These are phyloP conservation scores for Phoebastria nigripes DNA, from an alignment of 2,797 vertebrate species.

Conservation along the genomic window DNA sequence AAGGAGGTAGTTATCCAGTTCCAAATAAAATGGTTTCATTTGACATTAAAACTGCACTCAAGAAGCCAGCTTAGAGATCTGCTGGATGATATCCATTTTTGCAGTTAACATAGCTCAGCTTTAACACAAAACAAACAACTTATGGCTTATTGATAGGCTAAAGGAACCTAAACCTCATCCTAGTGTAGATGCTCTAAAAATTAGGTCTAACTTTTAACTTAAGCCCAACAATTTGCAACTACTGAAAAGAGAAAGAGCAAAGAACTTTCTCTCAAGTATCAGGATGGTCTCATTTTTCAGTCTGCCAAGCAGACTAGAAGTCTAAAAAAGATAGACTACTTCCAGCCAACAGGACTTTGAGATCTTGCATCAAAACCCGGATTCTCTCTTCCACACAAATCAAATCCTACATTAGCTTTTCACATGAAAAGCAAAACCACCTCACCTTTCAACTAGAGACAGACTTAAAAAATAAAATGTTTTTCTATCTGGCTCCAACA, in stretches of 20 bases:
- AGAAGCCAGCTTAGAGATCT: background rate
- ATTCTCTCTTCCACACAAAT: background rate
- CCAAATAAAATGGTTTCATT: background rate
- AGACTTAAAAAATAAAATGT: background rate
- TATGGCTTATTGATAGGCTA: background rate
- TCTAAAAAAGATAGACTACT: background rate
- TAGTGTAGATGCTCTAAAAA: background rate
- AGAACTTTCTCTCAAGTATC: background rate
- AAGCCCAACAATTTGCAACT: background rate
- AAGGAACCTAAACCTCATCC: background rate
- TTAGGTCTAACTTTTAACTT: background rate
- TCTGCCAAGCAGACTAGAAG: background rate
- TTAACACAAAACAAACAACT: background rate
- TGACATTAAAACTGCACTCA: background rate
- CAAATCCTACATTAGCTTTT: background rate
- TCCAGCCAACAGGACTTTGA: background rate
- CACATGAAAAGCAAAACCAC: background rate
- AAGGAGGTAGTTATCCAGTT: background rate
- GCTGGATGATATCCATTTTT: background rate
- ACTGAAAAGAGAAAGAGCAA: background rate
- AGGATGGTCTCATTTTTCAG: background rate
- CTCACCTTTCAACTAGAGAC: background rate
- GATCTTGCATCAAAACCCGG: background rate
- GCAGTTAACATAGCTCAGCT: background rate
- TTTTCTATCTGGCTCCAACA: background rate